Percentiles rank a stretch among this genome's conserved stretches.
Evolutionary conservation across 2,113 vertebrate genomes (phyloP).

Genomic region (Shinisaurus crocodilurus): DNA sequence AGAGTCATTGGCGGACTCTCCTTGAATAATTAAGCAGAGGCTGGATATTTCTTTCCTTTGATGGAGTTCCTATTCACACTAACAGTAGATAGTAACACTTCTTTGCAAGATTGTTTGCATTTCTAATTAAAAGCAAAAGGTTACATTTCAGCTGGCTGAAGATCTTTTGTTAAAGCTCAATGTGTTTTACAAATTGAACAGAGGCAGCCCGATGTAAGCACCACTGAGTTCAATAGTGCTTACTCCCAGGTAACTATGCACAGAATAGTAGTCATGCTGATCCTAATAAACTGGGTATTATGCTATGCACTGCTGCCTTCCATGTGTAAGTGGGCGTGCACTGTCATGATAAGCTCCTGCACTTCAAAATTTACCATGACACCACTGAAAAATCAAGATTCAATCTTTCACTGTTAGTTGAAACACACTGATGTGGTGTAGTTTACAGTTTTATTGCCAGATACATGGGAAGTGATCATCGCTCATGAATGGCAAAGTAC

Average conservation of each 20-base stretch:
- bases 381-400: neutral
- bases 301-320: neutral
- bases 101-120: neutral
- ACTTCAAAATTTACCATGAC: neutral
- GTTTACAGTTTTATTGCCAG: neutral
- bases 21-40: neutral
- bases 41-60: neutral
- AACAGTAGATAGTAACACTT: neutral
- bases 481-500: slow-evolving; percentile 18
- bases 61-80: neutral
- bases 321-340: neutral
- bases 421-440: neutral
- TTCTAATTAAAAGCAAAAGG: neutral
- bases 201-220: neutral
- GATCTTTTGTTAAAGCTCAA: neutral
- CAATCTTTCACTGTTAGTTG: neutral
- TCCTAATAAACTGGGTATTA: neutral
- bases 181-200: neutral
- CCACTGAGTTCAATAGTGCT: neutral
- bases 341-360: neutral
- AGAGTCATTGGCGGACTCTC: neutral
- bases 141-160: no score
- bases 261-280: neutral
- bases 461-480: slow-evolving; percentile 15
- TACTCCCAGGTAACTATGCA: neutral